Evolutionary conservation across 2,888 invertebrate species (phyloP).

Genomic region (Patella pellucida): DNA sequence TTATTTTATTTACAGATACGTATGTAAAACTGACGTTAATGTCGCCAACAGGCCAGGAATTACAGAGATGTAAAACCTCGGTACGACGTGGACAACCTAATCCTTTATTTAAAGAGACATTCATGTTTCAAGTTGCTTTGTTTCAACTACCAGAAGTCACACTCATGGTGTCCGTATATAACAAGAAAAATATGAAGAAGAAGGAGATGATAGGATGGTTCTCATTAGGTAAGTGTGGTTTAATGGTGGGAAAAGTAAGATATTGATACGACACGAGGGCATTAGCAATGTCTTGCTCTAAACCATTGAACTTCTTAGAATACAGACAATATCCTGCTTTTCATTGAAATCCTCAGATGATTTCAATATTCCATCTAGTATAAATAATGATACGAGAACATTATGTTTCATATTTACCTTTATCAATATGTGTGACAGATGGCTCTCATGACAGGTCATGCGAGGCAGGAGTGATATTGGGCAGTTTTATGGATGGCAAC

Average conservation of each 20-base stretch:
- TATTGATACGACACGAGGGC: too few species aligned
- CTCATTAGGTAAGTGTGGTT: conserved; percentile 77
- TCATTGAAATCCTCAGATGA: neutral
- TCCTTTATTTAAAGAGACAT: conserved; percentile 95
- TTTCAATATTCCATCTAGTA: too few species aligned
- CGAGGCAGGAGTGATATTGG: too few species aligned
- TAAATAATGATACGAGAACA: too few species aligned
- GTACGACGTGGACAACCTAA: conserved; percentile 93
- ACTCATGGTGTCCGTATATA: conserved; percentile 92
- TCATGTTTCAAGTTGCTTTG: conserved; percentile 95
- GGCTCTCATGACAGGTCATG: too few species aligned
- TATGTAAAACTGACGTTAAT: conserved; percentile 93
- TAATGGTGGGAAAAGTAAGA: neutral
- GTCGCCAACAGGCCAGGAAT: conserved; percentile 92
- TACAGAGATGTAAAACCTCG: conserved; percentile 92
- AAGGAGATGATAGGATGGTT: conserved; percentile 99
- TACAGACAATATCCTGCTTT: neutral
- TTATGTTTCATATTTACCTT: too few species aligned
- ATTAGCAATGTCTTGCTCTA: too few species aligned
- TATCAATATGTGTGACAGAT: too few species aligned
- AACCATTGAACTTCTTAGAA: too few species aligned
- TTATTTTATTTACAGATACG: conserved; percentile 77
- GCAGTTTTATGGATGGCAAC: too few species aligned
- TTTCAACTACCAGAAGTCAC: conserved; percentile 96
- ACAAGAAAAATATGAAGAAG: conserved; percentile 90